Evolutionary conservation across 2,797 vertebrate species (phyloP), one percentile per base, ranked within the genome.

Genomic region (Serranus cabrilla): DNA sequence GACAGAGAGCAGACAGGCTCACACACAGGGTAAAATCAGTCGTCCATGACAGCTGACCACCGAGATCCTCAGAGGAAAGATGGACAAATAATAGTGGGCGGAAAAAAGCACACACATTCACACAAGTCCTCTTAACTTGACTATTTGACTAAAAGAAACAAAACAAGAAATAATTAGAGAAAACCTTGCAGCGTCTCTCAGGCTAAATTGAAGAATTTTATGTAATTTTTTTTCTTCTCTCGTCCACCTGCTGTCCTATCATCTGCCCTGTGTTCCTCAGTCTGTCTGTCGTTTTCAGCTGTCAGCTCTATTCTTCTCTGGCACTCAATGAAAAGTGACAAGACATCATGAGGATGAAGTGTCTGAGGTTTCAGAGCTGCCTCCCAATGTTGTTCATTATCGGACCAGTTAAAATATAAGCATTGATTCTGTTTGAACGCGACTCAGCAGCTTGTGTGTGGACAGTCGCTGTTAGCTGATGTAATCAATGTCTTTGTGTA

Each of bases 371-470:
- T 57, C 51, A 17, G 79, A 56, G 65, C 67, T n/a, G 64, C 80
- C 57, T 82, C 76, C 69, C 63, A 16, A 54, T 73, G 61, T 51
- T 21, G 62, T 60, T 83, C 78, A 85, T 87, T 89, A 85, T 70
- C 0, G 2, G 50, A 77, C 62, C 34, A 71, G 75, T 86, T 78
- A 31, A 79, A 82, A 75, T 51, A 67, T 50, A 45, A 64, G 31
- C 75, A 91, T 86, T 17, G 85, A 89, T 65, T 67, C 59, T 21
- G 21, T 54, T 77, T 77, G 60, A 86, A 55, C 47, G 58, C 5
- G 17, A 76, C 69, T 84, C 89, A 71, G 77, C 83, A 78, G 72
- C 71, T 80, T 43, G 61, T 50, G 49, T 43, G 61, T 50, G 49
- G 78, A 76, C 66, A 50, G 69, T 58, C 60, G 50, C 25, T 71